A percentile compares a stretch with the other conserved stretches of the same genome.
phyloP scores from a whole-genome alignment of 1,140 invertebrate species.

The Procambarus clarkii region DNA sequence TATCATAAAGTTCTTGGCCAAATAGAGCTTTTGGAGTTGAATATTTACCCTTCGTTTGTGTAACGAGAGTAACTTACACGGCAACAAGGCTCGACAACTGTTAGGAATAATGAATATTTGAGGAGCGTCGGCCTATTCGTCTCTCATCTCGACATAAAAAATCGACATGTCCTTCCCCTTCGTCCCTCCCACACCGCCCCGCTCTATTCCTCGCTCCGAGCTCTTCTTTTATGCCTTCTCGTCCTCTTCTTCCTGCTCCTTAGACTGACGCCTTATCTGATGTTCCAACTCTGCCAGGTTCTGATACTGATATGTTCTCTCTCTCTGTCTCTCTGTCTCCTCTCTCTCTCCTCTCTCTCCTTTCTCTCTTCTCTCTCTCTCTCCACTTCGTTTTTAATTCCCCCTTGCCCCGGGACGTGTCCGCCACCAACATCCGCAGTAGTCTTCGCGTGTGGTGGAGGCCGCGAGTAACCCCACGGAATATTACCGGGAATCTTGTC shows the following conservation, averaged over 20 bases:
- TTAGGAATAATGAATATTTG: constrained; percentile 15
- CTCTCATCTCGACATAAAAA: constrained; percentile 11
- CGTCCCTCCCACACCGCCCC: not conserved
- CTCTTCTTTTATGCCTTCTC: not conserved
- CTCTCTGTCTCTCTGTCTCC: not conserved
- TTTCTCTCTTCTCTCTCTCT: not conserved
- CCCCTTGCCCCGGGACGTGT: no score
- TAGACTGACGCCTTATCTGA: not conserved
- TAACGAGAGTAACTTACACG: not conserved
- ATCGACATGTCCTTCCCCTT: not conserved
- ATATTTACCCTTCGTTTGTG: not conserved
- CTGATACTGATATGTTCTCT: not conserved
- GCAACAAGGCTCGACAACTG: not conserved
- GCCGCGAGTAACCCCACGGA: not conserved
- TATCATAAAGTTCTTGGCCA: not conserved
- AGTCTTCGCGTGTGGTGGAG: not conserved
- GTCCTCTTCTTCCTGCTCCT: not conserved
- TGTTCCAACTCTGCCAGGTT: not conserved
- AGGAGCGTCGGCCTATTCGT: constrained; percentile 18
- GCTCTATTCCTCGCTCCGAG: not conserved
- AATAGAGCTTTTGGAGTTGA: no score
- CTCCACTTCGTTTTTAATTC: not conserved
- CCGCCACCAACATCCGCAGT: no score
- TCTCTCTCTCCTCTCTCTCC: not conserved
- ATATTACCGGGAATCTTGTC: not conserved